A percentile compares a stretch with the other conserved stretches of the same genome.
These are phyloP conservation scores for Turnix velox DNA, from an alignment of 2,113 vertebrate genomes.

Conservation along the genomic window DNA sequence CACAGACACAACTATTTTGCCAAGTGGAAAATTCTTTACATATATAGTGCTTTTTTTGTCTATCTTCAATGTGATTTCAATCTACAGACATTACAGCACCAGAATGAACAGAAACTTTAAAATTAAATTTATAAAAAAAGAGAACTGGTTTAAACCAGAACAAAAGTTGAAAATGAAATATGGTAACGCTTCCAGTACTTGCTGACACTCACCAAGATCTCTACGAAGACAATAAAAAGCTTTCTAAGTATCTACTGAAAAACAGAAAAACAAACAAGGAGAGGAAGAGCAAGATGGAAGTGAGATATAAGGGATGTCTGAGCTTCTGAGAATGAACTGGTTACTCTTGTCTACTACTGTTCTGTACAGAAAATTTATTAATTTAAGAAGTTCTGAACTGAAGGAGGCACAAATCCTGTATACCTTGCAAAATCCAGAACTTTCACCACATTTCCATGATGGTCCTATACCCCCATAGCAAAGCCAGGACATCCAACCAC, in stretches of 20 bases:
- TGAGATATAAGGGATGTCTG: not conserved
- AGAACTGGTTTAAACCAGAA: not conserved
- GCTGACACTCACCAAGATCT: not conserved
- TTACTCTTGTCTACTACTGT: not conserved
- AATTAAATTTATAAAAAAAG: not conserved
- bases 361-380: not conserved
- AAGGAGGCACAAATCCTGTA: not conserved
- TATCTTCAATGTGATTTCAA: not conserved
- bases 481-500: not conserved
- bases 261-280: not conserved
- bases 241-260: not conserved
- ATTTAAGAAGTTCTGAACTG: not conserved
- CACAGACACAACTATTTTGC: not conserved
- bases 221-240: not conserved
- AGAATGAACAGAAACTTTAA: not conserved
- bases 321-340: not conserved
- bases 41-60: not conserved
- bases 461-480: not conserved
- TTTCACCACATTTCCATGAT: not conserved
- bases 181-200: not conserved
- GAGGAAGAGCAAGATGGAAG: not conserved
- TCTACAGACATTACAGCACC: not conserved
- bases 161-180: not conserved
- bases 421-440: not conserved
- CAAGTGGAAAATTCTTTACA: not conserved